Conservation (phyloP, 2,113 vertebrate genomes). For the Anhinga anhinga region DNA sequence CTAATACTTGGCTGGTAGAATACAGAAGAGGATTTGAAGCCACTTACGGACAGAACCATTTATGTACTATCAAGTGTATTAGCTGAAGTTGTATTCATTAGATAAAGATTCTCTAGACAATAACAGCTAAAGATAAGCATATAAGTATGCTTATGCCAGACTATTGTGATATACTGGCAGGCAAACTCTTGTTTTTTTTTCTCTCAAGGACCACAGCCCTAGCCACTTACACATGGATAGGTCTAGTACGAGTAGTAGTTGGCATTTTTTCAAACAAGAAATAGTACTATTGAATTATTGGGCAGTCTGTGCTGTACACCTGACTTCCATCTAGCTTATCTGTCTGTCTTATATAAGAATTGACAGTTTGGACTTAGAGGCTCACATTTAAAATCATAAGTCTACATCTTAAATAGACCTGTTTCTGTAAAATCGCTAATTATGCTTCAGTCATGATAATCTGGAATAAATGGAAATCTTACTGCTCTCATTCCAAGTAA, state of each 20-base stretch:
- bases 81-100: not conserved
- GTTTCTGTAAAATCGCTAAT: not conserved
- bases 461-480: not conserved
- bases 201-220: not conserved
- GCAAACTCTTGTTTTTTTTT: no score
- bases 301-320: not conserved
- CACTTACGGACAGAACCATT: not conserved
- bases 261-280: not conserved
- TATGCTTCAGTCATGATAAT: not conserved
- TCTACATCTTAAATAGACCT: not conserved
- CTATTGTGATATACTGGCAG: not conserved
- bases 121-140: not conserved
- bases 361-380: not conserved
- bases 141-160: not conserved
- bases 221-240: not conserved
- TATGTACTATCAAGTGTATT: not conserved
- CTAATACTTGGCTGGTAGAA: not conserved
- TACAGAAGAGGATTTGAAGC: not conserved
- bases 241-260: not conserved
- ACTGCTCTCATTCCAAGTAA: not conserved
- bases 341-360: not conserved
- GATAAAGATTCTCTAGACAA: not conserved
- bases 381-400: not conserved
- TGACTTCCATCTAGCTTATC: not conserved
- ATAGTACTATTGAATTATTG: not conserved